Evolutionary conservation across 2,113 vertebrate species (phyloP).

Genomic region (Rhinoderma darwinii): DNA sequence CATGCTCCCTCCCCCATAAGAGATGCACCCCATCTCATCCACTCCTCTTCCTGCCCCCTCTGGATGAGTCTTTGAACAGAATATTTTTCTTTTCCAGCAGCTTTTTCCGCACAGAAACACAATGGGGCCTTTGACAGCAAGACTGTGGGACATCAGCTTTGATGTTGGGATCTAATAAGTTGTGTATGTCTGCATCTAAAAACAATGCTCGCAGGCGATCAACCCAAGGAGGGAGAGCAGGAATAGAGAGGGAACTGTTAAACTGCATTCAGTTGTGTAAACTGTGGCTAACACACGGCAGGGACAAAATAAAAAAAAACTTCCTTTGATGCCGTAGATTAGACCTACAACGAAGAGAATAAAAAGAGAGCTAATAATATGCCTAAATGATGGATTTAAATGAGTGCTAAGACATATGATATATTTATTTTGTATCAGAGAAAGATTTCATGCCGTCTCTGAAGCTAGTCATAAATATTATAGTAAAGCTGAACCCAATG

Average conservation of each 20-base stretch:
- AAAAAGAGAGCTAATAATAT: constrained; percentile 36
- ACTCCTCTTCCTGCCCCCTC: constrained; percentile 49
- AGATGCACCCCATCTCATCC: constrained; percentile 38
- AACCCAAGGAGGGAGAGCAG: constrained; percentile 33
- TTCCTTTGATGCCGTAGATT: constrained; percentile 50
- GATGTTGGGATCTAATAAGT: constrained; percentile 83
- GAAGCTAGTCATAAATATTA: not conserved
- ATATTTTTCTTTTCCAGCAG: constrained; percentile 68
- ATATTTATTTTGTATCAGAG: not conserved
- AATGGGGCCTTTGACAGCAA: constrained; percentile 79
- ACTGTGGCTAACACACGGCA: constrained; percentile 64
- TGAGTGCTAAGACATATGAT: not conserved
- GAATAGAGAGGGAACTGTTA: constrained; percentile 58
- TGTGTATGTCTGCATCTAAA: constrained; percentile 86
- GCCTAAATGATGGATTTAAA: constrained; percentile 46
- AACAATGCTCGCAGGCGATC: constrained; percentile 80
- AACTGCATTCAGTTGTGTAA: constrained; percentile 61
- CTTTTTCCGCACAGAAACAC: constrained; percentile 75
- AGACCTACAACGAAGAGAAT: constrained; percentile 41
- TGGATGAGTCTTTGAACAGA: constrained; percentile 56
- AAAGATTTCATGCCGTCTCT: not conserved
- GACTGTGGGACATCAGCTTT: constrained; percentile 76
- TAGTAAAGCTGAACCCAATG: too few species aligned
- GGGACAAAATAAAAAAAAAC: constrained; percentile 45
- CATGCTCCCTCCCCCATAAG: not conserved